Percentiles rank a stretch among this genome's conserved stretches.
These are phyloP conservation scores for Nasonovia ribisnigri DNA, from an alignment of 2,888 invertebrate genomes.

Conservation along the genomic window DNA sequence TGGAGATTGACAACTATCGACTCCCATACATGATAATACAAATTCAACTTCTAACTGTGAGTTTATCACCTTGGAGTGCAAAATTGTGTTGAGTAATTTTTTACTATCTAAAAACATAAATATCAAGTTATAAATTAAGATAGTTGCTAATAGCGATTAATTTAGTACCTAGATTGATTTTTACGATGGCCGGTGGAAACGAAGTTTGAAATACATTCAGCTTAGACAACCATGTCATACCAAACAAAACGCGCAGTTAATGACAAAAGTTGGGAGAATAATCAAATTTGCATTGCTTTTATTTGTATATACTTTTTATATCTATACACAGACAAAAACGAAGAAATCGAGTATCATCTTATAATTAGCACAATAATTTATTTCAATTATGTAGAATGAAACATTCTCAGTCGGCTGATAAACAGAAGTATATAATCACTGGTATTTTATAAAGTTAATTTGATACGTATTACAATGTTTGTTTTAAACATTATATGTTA, in stretches of 20 bases:
- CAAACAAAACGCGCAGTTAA: not conserved
- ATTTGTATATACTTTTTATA: not conserved
- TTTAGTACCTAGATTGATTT: not conserved
- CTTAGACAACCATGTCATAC: not conserved
- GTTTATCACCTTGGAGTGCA: constrained; percentile 36
- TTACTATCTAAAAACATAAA: constrained; percentile 35
- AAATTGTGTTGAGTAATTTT: constrained; percentile 21
- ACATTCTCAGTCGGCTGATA: not conserved
- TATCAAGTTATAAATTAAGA: not conserved
- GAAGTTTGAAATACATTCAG: not conserved
- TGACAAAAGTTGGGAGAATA: not conserved
- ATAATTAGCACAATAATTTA: not conserved
- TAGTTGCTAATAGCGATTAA: not conserved
- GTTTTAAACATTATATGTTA: too few relatives aligned
- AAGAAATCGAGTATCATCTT: not conserved
- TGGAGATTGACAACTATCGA: not conserved
- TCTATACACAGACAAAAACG: not conserved
- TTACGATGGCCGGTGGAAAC: not conserved
- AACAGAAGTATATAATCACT: not conserved
- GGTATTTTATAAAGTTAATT: not conserved
- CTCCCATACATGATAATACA: not conserved
- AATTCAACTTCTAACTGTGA: constrained; percentile 31
- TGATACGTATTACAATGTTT: not conserved
- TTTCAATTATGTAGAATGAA: not conserved
- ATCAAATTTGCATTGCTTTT: not conserved